Evolutionary conservation across 2,113 vertebrate genomes (phyloP), one percentile per base, ranked within the genome.

Genomic region (Nymphicus hollandicus): DNA sequence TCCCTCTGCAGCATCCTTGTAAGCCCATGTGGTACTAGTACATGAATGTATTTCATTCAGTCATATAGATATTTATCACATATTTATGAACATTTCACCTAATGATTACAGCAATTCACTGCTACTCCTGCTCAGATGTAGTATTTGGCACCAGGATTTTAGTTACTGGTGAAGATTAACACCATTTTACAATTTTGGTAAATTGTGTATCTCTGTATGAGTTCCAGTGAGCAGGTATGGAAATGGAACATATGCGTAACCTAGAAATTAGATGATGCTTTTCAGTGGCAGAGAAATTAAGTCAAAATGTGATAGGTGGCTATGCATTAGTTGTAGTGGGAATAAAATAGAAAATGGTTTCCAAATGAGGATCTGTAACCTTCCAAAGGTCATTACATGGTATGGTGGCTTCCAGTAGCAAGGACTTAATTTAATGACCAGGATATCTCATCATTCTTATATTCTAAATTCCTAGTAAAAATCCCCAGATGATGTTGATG

Each of bases 241-340:
- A 24, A 33, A 25, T 7, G 39, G 29, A 83, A 17, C 5, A 31
- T 13, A 7, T 2, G 41, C 0, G 0, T 39, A 77, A 37, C 7
- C 11, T 35, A 63, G 61, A 81, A 43, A 71, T 35, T 29, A 46
- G 13, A 64, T 82, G 24, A 31, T 33, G 0, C 24, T 77, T 83
- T 85, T 86, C 31, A n/a, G 29, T 52, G 13, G 23, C 85, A 56
- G 39, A 80, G 39, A 81, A 53, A 58, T 28, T 15, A 78, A 88
- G 58, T 72, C 6, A 52, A 69, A 82, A 78, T 28, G 5, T 1
- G 0, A 1, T 61, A 33, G 23, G 16, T 65, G 77, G 37, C 10
- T 91, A 6, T 39, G 23, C 7, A 22, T 49, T 82, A 65, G 16
- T 27, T 35, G 13, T 27, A 56, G 12, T 11, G 9, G 43, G 7